A percentile compares a stretch with the other conserved stretches of the same genome.
Evolutionary conservation across 2,797 vertebrate genomes (phyloP).

Genomic region (Rousettus madagascariensis): DNA sequence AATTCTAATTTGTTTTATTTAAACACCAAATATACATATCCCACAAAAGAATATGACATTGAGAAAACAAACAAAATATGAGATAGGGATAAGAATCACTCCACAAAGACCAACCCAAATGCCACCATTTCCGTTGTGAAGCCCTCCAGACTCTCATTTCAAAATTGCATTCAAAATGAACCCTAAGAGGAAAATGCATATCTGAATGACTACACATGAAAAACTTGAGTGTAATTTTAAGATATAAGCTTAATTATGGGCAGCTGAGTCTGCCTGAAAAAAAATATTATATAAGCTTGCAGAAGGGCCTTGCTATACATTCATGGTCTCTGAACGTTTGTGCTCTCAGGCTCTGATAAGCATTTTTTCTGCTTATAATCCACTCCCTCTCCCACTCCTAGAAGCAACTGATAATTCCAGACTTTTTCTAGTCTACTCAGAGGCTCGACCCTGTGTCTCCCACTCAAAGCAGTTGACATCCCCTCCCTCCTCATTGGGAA

Average conservation of each 20-base stretch:
- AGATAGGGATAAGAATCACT: not conserved
- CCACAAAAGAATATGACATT: not conserved
- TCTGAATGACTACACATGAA: not conserved
- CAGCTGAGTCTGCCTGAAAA: not conserved
- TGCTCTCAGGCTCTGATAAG: not conserved
- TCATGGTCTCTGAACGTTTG: not conserved
- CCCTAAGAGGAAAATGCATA: not conserved
- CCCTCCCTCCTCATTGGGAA: not conserved
- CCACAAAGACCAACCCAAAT: not conserved
- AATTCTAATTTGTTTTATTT: constrained; percentile 35
- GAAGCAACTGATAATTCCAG: not conserved
- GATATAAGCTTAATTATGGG: constrained; percentile 4
- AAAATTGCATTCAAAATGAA: constrained; percentile 3
- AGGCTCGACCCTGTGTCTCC: not conserved
- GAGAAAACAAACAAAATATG: not conserved
- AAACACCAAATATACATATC: not conserved
- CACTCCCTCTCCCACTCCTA: not conserved
- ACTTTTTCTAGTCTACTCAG: not conserved
- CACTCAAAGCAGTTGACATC: not conserved
- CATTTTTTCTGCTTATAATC: not conserved
- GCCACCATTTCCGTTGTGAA: not conserved
- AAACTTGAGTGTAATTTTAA: constrained; percentile 6
- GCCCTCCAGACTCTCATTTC: not conserved
- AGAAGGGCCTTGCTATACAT: not conserved
- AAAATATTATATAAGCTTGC: not conserved